Percentiles rank a stretch among this genome's conserved stretches.
phyloP scores from a whole-genome alignment of 2,888 invertebrate genomes.

The Pristionchus fissidentatus region DNA sequence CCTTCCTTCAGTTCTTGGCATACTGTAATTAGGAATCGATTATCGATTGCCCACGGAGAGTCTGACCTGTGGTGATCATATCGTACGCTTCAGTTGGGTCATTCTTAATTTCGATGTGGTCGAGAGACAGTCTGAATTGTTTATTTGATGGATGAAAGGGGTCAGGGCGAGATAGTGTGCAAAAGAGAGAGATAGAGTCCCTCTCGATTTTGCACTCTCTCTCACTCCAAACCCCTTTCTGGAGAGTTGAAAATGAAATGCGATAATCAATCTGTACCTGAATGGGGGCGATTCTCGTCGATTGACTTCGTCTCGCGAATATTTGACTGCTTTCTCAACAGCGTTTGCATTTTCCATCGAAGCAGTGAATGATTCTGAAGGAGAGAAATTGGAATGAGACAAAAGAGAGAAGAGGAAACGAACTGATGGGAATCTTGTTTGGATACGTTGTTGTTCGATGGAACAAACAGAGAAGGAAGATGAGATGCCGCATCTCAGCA shows the following conservation, averaged over 20 bases:
- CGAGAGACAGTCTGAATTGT: conserved; percentile 60
- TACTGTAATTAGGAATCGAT: conserved; percentile 62
- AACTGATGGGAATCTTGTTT: conserved; percentile 64
- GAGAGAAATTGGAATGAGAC: background rate
- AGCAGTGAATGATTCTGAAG: conserved; percentile 70
- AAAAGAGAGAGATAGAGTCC: too few relatives aligned
- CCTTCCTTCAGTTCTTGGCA: conserved; percentile 73
- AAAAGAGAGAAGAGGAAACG: background rate
- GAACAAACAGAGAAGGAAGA: conserved; percentile 17
- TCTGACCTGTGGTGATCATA: conserved; percentile 57
- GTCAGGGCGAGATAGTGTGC: background rate
- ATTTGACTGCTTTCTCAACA: conserved; percentile 59
- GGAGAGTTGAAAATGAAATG: background rate
- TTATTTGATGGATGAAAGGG: background rate
- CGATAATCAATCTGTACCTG: conserved; percentile 51
- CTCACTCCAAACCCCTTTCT: too few relatives aligned
- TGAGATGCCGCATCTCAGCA: conserved; percentile 9
- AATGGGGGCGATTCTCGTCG: conserved; percentile 61
- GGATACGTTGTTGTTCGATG: conserved; percentile 55
- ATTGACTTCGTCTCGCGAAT: conserved; percentile 62
- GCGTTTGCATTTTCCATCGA: conserved; percentile 61
- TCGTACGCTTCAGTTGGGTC: conserved; percentile 63
- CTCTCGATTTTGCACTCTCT: too few relatives aligned
- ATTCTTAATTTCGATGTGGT: conserved; percentile 59
- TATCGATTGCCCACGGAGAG: background rate